Evolutionary conservation across 2,888 invertebrate genomes (phyloP).

Genomic region (Melinopterus prodromus): DNA sequence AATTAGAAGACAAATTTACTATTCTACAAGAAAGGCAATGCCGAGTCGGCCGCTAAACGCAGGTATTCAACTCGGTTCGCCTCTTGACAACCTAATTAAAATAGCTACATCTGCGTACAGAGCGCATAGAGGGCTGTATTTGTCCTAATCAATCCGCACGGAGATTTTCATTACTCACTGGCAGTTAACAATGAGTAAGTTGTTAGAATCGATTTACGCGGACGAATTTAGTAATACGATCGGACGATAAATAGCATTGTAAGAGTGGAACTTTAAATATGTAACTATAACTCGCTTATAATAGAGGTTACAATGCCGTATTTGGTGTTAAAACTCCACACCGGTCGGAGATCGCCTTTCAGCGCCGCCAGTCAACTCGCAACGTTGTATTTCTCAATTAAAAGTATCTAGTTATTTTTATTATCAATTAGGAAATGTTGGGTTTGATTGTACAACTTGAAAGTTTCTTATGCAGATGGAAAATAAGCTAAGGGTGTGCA

Average conservation of each 20-base stretch:
- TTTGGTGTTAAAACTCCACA: constrained; percentile 21
- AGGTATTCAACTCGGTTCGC: constrained; percentile 4
- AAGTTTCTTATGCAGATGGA: no score
- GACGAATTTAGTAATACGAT: constrained; percentile 26
- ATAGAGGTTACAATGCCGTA: constrained; percentile 25
- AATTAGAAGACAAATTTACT: not conserved
- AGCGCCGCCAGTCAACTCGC: not conserved
- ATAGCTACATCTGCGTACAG: constrained; percentile 11
- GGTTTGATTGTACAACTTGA: no score
- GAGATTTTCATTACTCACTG: constrained; percentile 25
- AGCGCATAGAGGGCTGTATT: constrained; percentile 13
- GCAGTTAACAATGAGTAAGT: constrained; percentile 29
- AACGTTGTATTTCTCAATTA: not conserved
- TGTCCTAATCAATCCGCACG: constrained; percentile 22
- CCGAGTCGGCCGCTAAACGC: not conserved
- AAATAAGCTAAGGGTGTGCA: no score
- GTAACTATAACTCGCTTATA: constrained; percentile 30
- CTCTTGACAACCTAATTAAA: constrained; percentile 22
- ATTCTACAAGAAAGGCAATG: not conserved
- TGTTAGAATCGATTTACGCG: constrained; percentile 28
- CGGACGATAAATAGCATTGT: constrained; percentile 27
- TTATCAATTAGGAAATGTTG: no score
- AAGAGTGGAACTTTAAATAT: constrained; percentile 18
- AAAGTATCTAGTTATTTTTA: not conserved
- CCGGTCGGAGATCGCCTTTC: constrained; percentile 12